Evolutionary conservation across 2,888 invertebrate genomes (phyloP).

Genomic region (Dione vanillae): DNA sequence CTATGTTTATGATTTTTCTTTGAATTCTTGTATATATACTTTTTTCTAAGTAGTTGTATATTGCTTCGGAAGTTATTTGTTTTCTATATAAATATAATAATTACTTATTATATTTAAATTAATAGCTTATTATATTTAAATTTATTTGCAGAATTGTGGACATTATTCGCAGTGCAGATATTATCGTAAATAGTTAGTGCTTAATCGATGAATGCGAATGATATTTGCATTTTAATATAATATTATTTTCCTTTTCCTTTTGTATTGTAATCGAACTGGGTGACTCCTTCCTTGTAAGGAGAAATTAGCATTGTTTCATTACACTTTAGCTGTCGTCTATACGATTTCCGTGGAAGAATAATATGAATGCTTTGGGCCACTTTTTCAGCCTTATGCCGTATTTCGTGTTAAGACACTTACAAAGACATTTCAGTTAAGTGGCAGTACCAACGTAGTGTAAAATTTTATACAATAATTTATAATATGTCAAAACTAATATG

Average conservation of each 20-base stretch:
- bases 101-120: conserved; percentile 53
- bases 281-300: conserved; percentile 14
- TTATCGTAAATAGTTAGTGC: conserved; percentile 42
- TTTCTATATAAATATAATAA: conserved; percentile 51
- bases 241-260: conserved; percentile 32
- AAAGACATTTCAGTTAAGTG: too few relatives aligned
- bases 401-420: too few relatives aligned
- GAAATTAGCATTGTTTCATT: background rate
- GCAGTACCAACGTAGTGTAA: too few relatives aligned
- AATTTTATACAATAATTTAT: too few relatives aligned
- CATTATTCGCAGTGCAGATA: conserved; percentile 44
- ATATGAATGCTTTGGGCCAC: background rate
- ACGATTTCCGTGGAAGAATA: background rate
- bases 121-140: conserved; percentile 51
- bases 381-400: too few relatives aligned
- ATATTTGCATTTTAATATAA: conserved; percentile 36
- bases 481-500: too few relatives aligned
- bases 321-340: background rate
- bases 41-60: background rate
- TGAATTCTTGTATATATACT: conserved; percentile 1
- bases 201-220: conserved; percentile 41
- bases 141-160: conserved; percentile 44
- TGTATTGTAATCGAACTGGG: conserved; percentile 23
- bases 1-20: background rate
- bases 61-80: conserved; percentile 44